Base-by-base conservation (phyloP, 2,888 invertebrate species). In the Andrena dorsata region DNA sequence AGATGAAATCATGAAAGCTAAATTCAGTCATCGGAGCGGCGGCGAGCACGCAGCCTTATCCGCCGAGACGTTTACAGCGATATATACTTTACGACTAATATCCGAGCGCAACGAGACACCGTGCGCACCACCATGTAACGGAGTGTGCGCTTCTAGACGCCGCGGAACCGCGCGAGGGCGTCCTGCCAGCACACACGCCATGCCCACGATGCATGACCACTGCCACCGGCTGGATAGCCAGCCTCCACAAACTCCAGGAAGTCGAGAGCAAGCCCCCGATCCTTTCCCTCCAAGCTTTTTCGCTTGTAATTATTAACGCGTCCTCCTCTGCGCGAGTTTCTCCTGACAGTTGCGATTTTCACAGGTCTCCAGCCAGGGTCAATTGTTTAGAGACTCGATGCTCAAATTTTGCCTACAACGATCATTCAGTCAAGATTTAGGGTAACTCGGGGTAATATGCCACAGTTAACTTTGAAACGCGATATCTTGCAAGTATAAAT, bases 131-230 rank as follows among this genome's bases (percentile, higher is more conserved):
- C 16, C 35, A 56, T 41, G 32, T 49, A 82, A 56, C 79, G 85
- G 76, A 83, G 84, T 56, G 82, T 84, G 85, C 84, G 85, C 83
- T 86, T 73, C 56, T 83, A 74, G 73, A 83, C 83, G 56, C 64
- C 56, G 56, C 28, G 61, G 78, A 35, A 69, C 51, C 75, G 61
- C 49, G 47, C 72, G 47, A 47, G 56, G 10, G 49, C 58, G 28
- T 70, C 75, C 56, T n/a, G 69, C 80, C 79, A 80, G n/a, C 35
- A 80, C 63, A 61, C 75, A 85, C 86, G 88, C 86, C 78, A 89
- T 88, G 85, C 76, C 78, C 82, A 76, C 80, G 77, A 85, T 80
- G 88, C 88, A 85, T 90, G 88, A 88, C 89, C 86, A 86, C 82
- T 84, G 89, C 84, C 89, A 83, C 85, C 71, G 60, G 35, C 32